Conservation (phyloP, 2,113 vertebrate genomes). For the Nannospalax galili region DNA sequence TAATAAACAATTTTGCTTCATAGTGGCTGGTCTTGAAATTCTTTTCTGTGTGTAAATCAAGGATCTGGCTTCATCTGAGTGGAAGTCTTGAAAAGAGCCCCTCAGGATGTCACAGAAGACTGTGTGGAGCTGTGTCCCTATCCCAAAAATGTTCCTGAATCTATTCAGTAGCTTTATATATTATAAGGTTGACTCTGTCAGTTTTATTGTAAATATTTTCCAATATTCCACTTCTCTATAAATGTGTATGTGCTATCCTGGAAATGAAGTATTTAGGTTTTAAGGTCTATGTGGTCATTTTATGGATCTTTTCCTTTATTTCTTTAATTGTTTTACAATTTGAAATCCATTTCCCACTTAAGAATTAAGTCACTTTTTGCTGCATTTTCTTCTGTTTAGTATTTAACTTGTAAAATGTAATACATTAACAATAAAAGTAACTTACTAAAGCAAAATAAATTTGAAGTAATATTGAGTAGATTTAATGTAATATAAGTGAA, state of each 20-base stretch:
- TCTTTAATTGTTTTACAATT: neutral
- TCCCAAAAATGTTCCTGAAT: neutral
- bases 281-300: neutral
- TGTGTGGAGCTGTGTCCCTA: too few species aligned
- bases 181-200: neutral
- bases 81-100: neutral
- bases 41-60: neutral
- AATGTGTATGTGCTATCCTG: neutral
- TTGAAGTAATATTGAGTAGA: neutral
- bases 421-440: neutral
- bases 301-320: neutral
- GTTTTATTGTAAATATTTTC: neutral
- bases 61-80: neutral
- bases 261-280: neutral
- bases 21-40: neutral
- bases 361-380: neutral
- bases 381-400: neutral
- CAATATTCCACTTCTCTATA: neutral
- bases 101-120: neutral
- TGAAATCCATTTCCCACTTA: constrained; percentile 11
- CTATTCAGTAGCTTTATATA: neutral
- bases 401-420: neutral
- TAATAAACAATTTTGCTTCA: neutral
- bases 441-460: neutral
- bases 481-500: constrained; percentile 23